Conservation (phyloP, 2,113 vertebrate genomes). For the Oriolus oriolus region DNA sequence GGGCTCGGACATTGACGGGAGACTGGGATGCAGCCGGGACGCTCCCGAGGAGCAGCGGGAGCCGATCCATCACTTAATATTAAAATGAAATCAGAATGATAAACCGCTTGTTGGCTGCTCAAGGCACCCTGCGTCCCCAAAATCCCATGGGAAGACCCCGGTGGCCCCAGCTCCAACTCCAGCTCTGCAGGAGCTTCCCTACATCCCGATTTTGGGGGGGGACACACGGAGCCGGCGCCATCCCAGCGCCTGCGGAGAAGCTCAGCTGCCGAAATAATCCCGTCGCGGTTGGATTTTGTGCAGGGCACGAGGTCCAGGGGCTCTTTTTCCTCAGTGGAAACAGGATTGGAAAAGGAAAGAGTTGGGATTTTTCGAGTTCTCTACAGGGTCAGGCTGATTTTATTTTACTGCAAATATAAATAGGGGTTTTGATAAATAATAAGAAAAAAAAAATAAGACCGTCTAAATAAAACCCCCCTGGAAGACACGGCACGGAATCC, state of each 20-base stretch:
- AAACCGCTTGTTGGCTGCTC: neutral
- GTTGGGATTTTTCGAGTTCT: slow-evolving; percentile 12
- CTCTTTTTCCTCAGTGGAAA: slow-evolving; percentile 5
- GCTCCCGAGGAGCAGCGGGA: fast-evolving
- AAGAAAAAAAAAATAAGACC: neutral
- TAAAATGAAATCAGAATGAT: neutral
- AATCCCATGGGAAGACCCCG: fast-evolving
- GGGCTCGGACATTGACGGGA: fast-evolving
- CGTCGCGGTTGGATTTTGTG: neutral
- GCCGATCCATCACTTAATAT: neutral
- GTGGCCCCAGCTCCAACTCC: neutral
- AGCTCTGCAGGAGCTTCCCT: neutral
- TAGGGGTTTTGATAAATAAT: neutral
- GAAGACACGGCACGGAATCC: neutral
- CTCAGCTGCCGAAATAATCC: slow-evolving; percentile 8
- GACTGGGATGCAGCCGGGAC: neutral
- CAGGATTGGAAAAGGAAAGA: slow-evolving; percentile 10
- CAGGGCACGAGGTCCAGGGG: neutral
- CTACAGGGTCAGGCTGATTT: slow-evolving; percentile 22
- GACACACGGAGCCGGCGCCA: fast-evolving
- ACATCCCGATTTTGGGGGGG: neutral
- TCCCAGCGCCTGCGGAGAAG: neutral
- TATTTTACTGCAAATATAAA: slow-evolving; percentile 31
- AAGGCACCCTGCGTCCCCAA: fast-evolving
- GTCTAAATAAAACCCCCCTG: neutral